Evolutionary conservation across 2,797 vertebrate species (phyloP), one percentile per base, ranked within the genome.

Genomic region (Notolabrus celidotus): DNA sequence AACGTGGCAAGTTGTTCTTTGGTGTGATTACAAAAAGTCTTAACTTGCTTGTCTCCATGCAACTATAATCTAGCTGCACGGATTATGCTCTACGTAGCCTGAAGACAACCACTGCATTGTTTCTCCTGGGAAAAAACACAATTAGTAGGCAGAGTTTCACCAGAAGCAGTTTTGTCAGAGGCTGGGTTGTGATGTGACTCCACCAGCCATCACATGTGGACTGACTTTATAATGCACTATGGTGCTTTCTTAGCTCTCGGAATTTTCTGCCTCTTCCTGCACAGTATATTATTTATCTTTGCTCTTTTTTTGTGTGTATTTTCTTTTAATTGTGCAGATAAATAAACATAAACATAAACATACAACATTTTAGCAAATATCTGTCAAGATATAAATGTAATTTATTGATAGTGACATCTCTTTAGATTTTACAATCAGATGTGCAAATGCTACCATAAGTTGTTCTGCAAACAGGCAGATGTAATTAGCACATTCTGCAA

Each of bases 31-130:
- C 41, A 76, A 58, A 84, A 77, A 74, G 69, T 31, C 53, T 68
- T 51, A 77, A 81, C 20, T 82, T 74, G 68, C 67, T 87, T 82
- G 31, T 89, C 68, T 86, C 66, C 16, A 55, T 34, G 45, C 63
- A 62, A 19, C 63, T 38, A 62, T 91, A 92, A 92, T 93, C 90
- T 82, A 89, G 68, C 64, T 76, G 69, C 50, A 66, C 59, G 80
- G 89, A 91, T 92, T 91, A 91, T 66, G 36, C 8, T 64, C 22
- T 11, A 63, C 25, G 20, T 60, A 65, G 79, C 36, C 70, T 34
- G 36, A 47, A 56, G 60, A 93, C 90, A 92, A 89, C 64, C 1
- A 3, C 41, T 58, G 36, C 52, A 75, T 91, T 93, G 91, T 93
- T 88, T 71, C 75, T 79, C 45, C 54, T 84, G 77, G 62, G 67